Base-by-base conservation (phyloP, 2,888 invertebrate genomes). In the Phania funesta region DNA sequence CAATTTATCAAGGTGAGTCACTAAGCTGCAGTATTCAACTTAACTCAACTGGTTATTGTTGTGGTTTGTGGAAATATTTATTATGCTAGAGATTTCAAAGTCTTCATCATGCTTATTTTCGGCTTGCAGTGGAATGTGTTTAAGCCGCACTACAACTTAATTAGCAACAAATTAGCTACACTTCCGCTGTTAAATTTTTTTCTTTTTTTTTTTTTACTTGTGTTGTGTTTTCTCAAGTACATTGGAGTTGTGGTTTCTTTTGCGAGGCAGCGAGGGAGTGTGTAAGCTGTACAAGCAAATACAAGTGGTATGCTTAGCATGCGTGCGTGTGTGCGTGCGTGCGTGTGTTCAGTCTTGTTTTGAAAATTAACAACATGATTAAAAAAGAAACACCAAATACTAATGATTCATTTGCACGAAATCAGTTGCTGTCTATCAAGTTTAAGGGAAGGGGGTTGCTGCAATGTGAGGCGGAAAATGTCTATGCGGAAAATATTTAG, bases 1-100 rank as follows among this genome's bases (percentile, higher is more conserved):
- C 96, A 96, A 91, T 96, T 97, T 90, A 95, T 96, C 87, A 97
- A 97, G 94, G 97, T 97, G 92, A 90, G 91, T 88, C 26, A 9
- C 11, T 18, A 24, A 41, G 18, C 41, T 6, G 13, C 18, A 18
- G 18, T 29, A 13, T 2, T 18, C 18, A n/a, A 1, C 13, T 26
- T 44, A 0, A 1, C 7, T n/a, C 6, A 16, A 9, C 29, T 35
- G 35, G 18, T 26, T 4, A 6, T 48, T 2, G 7, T 38, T 50
- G 38, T 22, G 46, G 46, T 38, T 26, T 16, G 16, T 18, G 2
- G 3, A 32, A 16, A 35, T 22, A 8, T 38, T 52, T 52, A 38
- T 24, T 24, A 26, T 52, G 38, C 38, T 67, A 38, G 38, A 52
- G 52, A 52, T 52, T 7, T 38, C n/a, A 18, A 38, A 24, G 50